Evolutionary conservation across 2,888 invertebrate genomes (phyloP).

Genomic region (Nomada ferruginata): DNA sequence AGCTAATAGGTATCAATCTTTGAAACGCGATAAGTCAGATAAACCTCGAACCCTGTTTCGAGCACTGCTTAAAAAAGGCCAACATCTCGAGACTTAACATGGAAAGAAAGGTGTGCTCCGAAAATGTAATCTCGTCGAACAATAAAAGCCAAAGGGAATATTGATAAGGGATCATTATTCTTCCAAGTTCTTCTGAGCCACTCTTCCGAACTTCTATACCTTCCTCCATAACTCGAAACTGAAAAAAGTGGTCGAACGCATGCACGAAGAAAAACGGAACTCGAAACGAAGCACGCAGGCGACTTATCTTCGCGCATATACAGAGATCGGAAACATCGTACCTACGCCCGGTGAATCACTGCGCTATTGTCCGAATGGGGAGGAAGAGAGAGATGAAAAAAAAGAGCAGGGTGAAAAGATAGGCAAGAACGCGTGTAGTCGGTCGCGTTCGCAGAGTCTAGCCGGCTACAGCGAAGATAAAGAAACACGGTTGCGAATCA

Average conservation of each 20-base stretch:
- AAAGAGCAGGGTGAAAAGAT: slow-evolving; percentile 53
- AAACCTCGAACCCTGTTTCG: neutral
- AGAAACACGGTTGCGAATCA: slow-evolving; percentile 83
- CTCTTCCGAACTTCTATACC: neutral
- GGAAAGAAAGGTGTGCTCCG: neutral
- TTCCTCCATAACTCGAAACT: slow-evolving; percentile 5
- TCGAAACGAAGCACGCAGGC: slow-evolving; percentile 42
- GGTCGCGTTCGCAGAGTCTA: slow-evolving; percentile 51
- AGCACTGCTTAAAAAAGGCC: neutral
- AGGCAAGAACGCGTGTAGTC: slow-evolving; percentile 58
- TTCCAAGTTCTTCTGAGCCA: neutral
- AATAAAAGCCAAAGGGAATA: neutral
- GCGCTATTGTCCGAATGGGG: slow-evolving; percentile 50
- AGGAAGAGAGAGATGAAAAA: slow-evolving; percentile 25
- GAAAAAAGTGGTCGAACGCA: slow-evolving; percentile 24
- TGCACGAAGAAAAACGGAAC: slow-evolving; percentile 24
- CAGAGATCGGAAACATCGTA: slow-evolving; percentile 48
- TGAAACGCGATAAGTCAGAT: slow-evolving; percentile 40
- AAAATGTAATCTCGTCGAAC: neutral
- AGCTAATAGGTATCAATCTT: slow-evolving; percentile 36
- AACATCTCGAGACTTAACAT: too few species aligned
- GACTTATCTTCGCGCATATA: slow-evolving; percentile 61
- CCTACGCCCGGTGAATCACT: slow-evolving; percentile 67
- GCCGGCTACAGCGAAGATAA: slow-evolving; percentile 74
- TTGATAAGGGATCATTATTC: neutral